These are phyloP conservation scores for Apolygus lucorum DNA, from an alignment of 1,140 invertebrate species.

Conservation along the genomic window DNA sequence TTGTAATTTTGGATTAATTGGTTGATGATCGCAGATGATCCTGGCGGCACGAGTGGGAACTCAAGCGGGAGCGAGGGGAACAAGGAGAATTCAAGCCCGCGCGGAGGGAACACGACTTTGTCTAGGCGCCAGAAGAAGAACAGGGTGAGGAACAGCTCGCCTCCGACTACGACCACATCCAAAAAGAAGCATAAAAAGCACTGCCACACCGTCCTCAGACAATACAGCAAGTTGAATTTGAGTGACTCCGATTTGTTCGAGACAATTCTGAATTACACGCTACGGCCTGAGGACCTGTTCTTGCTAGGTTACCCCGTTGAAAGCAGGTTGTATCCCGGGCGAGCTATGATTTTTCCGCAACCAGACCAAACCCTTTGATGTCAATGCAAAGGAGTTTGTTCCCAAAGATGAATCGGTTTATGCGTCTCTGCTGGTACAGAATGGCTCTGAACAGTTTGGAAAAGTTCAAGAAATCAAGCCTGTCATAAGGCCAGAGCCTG, in stretches of 20 bases:
- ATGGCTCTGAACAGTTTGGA: conserved; percentile 38
- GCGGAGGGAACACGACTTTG: conserved; percentile 29
- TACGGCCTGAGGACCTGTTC: conserved; percentile 54
- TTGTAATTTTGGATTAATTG: neutral
- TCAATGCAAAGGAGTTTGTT: conserved; percentile 55
- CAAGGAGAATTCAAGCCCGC: conserved; percentile 37
- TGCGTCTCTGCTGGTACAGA: conserved; percentile 37
- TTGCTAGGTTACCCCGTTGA: conserved; percentile 64
- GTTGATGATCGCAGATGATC: conserved; percentile 36
- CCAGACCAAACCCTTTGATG: conserved; percentile 42
- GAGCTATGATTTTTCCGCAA: conserved; percentile 52
- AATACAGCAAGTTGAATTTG: conserved; percentile 38
- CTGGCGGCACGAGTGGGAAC: conserved; percentile 35
- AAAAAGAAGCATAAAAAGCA: conserved; percentile 30
- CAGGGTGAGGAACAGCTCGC: conserved; percentile 35
- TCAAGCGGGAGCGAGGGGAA: conserved; percentile 36
- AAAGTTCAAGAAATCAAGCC: conserved; percentile 35
- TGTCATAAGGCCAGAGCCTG: conserved; percentile 15
- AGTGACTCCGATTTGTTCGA: conserved; percentile 40
- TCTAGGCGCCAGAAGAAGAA: conserved; percentile 43
- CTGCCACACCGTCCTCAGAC: conserved; percentile 24
- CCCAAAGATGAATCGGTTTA: conserved; percentile 39
- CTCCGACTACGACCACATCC: conserved; percentile 9
- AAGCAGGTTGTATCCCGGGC: conserved; percentile 47
- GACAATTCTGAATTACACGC: conserved; percentile 48